phyloP scores from a whole-genome alignment of 2,113 vertebrate genomes.

The Papio anubis region DNA sequence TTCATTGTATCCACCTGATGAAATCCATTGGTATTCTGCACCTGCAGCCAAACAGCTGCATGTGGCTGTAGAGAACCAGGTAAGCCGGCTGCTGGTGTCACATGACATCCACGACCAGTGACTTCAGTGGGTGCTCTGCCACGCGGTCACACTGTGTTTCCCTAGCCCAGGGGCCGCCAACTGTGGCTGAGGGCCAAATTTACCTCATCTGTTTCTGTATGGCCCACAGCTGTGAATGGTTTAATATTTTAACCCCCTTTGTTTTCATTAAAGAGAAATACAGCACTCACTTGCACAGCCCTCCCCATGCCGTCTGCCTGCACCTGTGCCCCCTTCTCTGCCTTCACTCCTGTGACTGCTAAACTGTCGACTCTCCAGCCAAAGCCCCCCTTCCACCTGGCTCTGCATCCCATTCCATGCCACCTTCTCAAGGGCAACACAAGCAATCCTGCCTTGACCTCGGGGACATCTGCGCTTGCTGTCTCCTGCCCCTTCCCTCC shows the following conservation, averaged over 20 bases:
- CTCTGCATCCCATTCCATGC: too few species aligned
- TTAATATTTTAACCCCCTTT: background rate
- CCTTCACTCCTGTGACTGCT: too few species aligned
- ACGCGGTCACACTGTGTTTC: too few species aligned
- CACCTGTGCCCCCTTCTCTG: background rate
- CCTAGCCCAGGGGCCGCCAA: background rate
- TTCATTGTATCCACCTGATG: background rate
- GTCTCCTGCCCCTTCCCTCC: background rate
- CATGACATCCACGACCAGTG: too few species aligned
- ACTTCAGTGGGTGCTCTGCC: background rate
- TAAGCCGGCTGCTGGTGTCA: background rate
- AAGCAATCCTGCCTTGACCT: background rate
- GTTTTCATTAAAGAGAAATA: background rate
- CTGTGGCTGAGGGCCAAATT: background rate
- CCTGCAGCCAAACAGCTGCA: background rate
- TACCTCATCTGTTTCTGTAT: background rate
- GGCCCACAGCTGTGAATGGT: background rate
- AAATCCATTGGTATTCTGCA: background rate
- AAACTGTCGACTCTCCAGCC: background rate
- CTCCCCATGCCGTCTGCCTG: background rate
- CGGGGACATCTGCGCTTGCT: background rate
- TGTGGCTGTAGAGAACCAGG: background rate
- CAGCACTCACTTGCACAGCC: background rate
- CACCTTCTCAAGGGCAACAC: background rate
- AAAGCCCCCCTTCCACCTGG: background rate